phyloP scores from a whole-genome alignment of 2,888 invertebrate species.

The Sarcophaga variegata region DNA sequence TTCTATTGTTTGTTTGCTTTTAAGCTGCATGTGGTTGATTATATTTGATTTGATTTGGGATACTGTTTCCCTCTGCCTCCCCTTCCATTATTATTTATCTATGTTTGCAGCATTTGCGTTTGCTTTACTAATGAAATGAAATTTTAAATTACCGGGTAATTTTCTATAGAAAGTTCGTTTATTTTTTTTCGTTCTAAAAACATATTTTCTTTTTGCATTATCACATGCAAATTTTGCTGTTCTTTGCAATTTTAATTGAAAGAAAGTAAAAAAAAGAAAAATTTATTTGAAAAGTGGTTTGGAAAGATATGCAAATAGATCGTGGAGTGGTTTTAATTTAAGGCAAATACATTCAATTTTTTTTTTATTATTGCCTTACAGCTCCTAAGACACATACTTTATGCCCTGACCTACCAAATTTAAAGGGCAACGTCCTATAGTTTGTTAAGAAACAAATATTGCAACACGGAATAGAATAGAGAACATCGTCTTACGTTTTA shows the following conservation, averaged over 20 bases:
- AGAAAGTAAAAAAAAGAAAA: constrained; percentile 1
- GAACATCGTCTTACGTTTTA: no score
- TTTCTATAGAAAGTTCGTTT: constrained; percentile 55
- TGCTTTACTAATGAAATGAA: constrained; percentile 16
- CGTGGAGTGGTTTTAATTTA: no score
- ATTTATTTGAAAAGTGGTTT: not conserved
- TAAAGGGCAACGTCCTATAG: no score
- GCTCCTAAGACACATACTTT: no score
- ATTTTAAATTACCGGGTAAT: constrained; percentile 47
- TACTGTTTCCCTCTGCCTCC: constrained; percentile 8
- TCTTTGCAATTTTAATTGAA: not conserved
- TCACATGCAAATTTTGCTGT: constrained; percentile 30
- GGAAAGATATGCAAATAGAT: not conserved
- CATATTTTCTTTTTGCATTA: constrained; percentile 38
- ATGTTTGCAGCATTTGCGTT: not conserved
- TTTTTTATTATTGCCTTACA: no score
- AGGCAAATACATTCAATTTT: no score
- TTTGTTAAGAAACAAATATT: no score
- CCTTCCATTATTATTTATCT: not conserved
- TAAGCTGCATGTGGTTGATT: constrained; percentile 47
- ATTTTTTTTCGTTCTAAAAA: constrained; percentile 52
- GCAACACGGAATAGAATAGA: no score
- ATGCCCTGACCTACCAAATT: no score
- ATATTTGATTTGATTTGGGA: constrained; percentile 6
- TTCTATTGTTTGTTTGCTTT: not conserved